Evolutionary conservation across 1,140 invertebrate genomes (phyloP).

Genomic region (Formica exsecta): DNA sequence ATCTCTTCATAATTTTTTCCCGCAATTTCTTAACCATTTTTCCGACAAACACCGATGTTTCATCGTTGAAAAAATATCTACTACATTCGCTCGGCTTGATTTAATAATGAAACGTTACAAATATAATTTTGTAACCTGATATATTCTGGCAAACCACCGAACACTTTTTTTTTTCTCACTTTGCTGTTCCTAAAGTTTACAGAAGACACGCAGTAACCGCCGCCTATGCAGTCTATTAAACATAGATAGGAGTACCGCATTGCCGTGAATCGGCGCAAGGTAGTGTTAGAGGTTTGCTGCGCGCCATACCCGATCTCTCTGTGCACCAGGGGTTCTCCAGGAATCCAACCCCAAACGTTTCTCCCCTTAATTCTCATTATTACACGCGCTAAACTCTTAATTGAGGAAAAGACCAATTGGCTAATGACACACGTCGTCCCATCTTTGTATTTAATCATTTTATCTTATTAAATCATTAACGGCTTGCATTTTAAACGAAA

Average conservation of each 20-base stretch:
- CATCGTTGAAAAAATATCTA: neutral
- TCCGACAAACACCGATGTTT: neutral
- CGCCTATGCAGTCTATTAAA: slow-evolving; percentile 84
- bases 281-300: slow-evolving; percentile 74
- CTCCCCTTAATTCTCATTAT: neutral
- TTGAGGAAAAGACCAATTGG: neutral
- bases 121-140: slow-evolving; percentile 3
- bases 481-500: neutral
- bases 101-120: too few relatives aligned
- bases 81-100: neutral
- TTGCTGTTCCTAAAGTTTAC: neutral
- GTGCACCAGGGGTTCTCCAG: slow-evolving; percentile 42
- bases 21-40: neutral
- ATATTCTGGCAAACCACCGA: neutral
- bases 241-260: slow-evolving; percentile 84
- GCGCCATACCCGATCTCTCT: slow-evolving; percentile 46
- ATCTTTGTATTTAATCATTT: too few relatives aligned
- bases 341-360: neutral
- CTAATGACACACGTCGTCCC: too few relatives aligned
- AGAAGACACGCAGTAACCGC: slow-evolving; percentile 66
- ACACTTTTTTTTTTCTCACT: slow-evolving; percentile 3
- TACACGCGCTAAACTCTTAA: neutral
- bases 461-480: neutral
- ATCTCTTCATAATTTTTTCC: neutral
- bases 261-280: slow-evolving; percentile 80